These are phyloP conservation scores for Muscina levida DNA, from an alignment of 2,888 invertebrate genomes.

Conservation along the genomic window DNA sequence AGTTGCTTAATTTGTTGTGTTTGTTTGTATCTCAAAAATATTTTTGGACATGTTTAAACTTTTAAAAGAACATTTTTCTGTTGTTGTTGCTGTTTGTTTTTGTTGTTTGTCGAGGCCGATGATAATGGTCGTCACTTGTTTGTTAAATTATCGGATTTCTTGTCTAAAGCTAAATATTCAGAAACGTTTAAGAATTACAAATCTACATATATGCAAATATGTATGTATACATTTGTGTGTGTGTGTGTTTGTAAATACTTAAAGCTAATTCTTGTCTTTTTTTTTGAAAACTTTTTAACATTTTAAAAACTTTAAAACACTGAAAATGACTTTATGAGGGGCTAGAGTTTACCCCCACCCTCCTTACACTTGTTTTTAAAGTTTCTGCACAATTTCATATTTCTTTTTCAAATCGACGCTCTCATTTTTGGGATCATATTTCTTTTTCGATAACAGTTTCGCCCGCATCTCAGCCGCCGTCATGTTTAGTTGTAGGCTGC, in stretches of 20 bases:
- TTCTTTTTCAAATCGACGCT: constrained; percentile 94
- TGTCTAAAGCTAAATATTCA: background rate
- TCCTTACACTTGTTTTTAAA: constrained; percentile 83
- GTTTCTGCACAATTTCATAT: constrained; percentile 95
- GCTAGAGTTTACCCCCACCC: too few species aligned
- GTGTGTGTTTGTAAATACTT: background rate
- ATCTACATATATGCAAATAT: constrained; percentile 9
- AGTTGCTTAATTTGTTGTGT: constrained; percentile 35
- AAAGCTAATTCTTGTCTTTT: constrained; percentile 4
- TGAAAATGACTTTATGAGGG: constrained; percentile 47
- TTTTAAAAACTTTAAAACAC: constrained; percentile 10
- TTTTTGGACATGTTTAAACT: background rate
- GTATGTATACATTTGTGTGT: background rate
- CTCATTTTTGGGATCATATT: constrained; percentile 94
- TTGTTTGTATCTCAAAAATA: constrained; percentile 21
- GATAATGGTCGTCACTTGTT: too few species aligned
- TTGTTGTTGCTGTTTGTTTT: constrained; percentile 10
- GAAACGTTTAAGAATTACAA: background rate
- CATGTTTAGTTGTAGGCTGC: constrained; percentile 89
- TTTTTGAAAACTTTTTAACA: too few species aligned
- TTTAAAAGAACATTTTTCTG: constrained; percentile 8
- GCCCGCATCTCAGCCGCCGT: constrained; percentile 95
- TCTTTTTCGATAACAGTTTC: constrained; percentile 91
- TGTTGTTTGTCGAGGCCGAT: background rate
- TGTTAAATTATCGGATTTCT: too few species aligned